Evolutionary conservation across 1,140 invertebrate genomes (phyloP), one percentile per base, ranked within the genome.

Genomic region (Diploscapter pachys): DNA sequence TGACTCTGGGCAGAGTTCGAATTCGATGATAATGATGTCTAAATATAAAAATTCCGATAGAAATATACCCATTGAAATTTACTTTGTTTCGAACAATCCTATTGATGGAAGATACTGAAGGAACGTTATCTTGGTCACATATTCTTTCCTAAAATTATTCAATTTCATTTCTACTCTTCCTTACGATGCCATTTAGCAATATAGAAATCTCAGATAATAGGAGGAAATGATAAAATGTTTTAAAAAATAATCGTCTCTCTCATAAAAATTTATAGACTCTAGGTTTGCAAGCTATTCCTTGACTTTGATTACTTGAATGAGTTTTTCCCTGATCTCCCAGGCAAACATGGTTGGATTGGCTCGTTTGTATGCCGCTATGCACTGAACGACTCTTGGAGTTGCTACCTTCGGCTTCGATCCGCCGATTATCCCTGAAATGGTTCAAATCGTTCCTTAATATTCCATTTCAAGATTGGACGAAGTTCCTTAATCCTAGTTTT

Each of bases 321-420:
- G 90, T 87, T 95, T 90, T 88, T 99, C 96, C 56, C 96, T 89
- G 83, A 99, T 99, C 87, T 99, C 96, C 96, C 96, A 99, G 3
- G 96, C 96, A 87, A 99, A 99, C 95, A 99, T 98, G 13, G 96
- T 99, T 0, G 96, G 96, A 88, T 99, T 98, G 87, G 98, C 94
- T 75, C 94, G 89, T 87, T 99, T 99, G 89, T 99, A 99, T 79
- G 93, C 93, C 2, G 95, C 93, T 79, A 99, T 99, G 61, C 95
- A 95, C 85, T 98, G 94, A 51, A 99, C 96, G 8, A 99, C 96
- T 63, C 94, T 93, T 0, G 95, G 95, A 1, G 96, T 99, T 3
- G 96, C 96, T 52, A 99, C 96, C 88, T 99, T 99, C 5, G 96
- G 96, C 88, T 99, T 99, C 51, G 93, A 96, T 13, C 96, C 96